Evolutionary conservation across 1,140 invertebrate species (phyloP).

Genomic region (Temnothorax nylanderi): DNA sequence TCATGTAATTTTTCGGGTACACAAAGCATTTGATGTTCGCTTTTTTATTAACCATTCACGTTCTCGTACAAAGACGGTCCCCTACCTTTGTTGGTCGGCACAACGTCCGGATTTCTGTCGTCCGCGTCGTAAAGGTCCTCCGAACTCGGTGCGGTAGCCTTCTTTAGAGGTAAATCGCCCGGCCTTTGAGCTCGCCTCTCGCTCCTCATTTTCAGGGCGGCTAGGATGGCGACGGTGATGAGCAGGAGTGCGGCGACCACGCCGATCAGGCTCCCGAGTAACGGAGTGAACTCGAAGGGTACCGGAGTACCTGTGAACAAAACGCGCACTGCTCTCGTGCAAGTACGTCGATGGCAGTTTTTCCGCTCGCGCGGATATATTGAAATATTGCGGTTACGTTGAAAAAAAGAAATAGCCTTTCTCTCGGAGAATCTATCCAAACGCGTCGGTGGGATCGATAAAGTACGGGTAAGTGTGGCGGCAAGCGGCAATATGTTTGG

Average conservation of each 20-base stretch:
- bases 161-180: conserved; percentile 89
- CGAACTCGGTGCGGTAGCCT: conserved; percentile 89
- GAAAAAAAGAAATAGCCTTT: background rate
- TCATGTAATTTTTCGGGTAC: background rate
- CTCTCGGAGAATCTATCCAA: background rate
- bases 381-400: background rate
- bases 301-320: conserved; percentile 87
- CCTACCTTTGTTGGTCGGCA: conserved; percentile 94
- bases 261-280: conserved; percentile 91
- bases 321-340: conserved; percentile 82
- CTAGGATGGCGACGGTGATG: conserved; percentile 89
- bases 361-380: background rate
- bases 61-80: background rate
- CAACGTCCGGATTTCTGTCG: conserved; percentile 94
- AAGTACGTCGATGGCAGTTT: conserved; percentile 70
- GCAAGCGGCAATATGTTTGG: background rate
- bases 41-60: background rate
- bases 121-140: conserved; percentile 90
- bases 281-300: conserved; percentile 90
- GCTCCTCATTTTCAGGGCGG: conserved; percentile 89
- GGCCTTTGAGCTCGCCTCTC: conserved; percentile 87
- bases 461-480: too few relatives aligned
- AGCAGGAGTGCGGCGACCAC: conserved; percentile 90
- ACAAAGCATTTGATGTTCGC: background rate
- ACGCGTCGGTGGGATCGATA: background rate